Evolutionary conservation across 2,113 vertebrate species (phyloP), one percentile per base, ranked within the genome.

Genomic region (Scolopax mira): DNA sequence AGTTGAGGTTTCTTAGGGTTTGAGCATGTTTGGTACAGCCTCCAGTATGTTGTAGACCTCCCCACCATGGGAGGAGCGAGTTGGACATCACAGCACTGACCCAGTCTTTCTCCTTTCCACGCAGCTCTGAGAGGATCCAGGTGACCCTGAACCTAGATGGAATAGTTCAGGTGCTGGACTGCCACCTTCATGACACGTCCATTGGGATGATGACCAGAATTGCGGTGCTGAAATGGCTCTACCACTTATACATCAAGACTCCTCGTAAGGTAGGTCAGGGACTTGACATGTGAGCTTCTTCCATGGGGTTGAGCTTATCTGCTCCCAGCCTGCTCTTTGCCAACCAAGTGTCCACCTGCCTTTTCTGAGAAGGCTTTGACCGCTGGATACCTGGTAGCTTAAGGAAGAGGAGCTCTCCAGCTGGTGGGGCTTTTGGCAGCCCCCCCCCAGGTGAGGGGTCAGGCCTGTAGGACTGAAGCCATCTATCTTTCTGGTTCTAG

Each of bases 141-240:
- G 99, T 99, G 46, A 98, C 98, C 21, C 98, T 99, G 54, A 99
- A 99, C 96, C 97, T 99, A 12, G 99, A 99, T 27, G 99, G 99
- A 13, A 99, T 99, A 33, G 99, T 99, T 52, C 99, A 99, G 92
- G 99, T 99, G 27, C 91, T 99, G 71, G 99, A 99, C 95, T 98
- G 98, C 51, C 99, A 99, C 96, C 99, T 99, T 54, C 99, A 98
- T 2, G 99, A 99, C 93, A 98, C 98, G 0, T 98, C 98, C 75
- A 99, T 98, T 13, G 99, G 99, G 39, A 99, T 99, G 99, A 99
- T 99, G 99, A 99, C 99, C 6, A 98, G 99, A 81, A 99, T 99
- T 18, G 98, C 99, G 2, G 99, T 99, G 72, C 98, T 99, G 46
- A 99, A 99, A 90, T 99, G 99, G 99, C 98, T 99, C 13, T 99